Evolutionary conservation across 2,113 vertebrate species (phyloP).

Genomic region (Triplophysa tibetana): DNA sequence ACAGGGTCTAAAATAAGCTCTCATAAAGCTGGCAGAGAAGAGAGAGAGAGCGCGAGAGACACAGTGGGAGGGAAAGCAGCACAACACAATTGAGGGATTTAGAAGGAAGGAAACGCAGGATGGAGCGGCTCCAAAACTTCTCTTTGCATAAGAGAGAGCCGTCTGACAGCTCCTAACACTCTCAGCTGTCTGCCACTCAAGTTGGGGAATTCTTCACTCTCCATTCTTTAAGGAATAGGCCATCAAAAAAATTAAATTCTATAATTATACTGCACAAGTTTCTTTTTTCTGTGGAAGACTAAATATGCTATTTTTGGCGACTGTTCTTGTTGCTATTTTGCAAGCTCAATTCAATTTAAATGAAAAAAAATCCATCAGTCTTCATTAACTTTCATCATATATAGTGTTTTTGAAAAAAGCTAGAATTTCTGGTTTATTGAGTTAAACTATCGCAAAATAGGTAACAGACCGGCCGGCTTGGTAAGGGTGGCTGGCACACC

Average conservation of each 20-base stretch:
- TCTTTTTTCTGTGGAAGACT: not conserved
- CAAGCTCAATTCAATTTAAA: no score
- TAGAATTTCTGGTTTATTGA: no score
- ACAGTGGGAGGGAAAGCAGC: not conserved
- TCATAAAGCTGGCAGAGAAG: slow-evolving; percentile 21
- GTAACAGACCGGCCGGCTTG: slow-evolving; percentile 27
- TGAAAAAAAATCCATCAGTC: no score
- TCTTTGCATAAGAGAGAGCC: slow-evolving; percentile 10
- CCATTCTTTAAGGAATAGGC: not conserved
- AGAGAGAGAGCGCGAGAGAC: not conserved
- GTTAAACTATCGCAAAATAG: no score
- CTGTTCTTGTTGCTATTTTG: no score
- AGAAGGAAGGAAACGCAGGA: slow-evolving; percentile 7
- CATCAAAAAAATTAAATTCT: no score
- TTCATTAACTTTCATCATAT: no score
- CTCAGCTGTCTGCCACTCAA: slow-evolving; percentile 20
- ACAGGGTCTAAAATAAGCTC: slow-evolving; percentile 47
- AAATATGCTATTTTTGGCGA: not conserved
- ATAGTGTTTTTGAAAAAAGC: no score
- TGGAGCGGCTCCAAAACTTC: slow-evolving; percentile 26
- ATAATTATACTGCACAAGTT: no score
- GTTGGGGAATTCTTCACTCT: not conserved
- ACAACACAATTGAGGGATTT: slow-evolving; percentile 27
- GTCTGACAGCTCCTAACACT: slow-evolving; percentile 8
- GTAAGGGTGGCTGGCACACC: not conserved